Evolutionary conservation across 2,113 vertebrate species (phyloP), one percentile per base, ranked within the genome.

Genomic region (Tetrao urogallus): DNA sequence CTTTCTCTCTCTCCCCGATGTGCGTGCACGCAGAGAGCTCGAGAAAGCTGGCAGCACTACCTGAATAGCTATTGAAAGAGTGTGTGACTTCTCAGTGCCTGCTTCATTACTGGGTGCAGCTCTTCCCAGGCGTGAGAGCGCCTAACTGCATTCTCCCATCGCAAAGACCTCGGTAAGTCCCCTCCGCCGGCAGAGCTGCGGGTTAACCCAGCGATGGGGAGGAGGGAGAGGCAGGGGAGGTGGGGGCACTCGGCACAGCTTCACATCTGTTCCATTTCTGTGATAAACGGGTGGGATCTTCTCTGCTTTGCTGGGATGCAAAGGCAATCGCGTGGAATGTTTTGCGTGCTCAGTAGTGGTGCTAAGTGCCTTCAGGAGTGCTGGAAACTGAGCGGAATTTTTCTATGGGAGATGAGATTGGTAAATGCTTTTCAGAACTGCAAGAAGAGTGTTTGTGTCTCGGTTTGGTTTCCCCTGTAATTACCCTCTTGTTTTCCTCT

Each of bases 1-100:
- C 16, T 50, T 40, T 11, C 54, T n/a, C 6, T 1, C 69, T 8
- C 38, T 22, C 22, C 36, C 5, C 45, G 4, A 14, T 56, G 52
- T 69, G 36, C 75, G 58, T 85, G 48, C 38, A 17, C 43, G 66
- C 74, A 76, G 78, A 87, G 73, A 92, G 75, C 72, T 71, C 8
- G 74, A 77, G 94, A 82, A 81, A 90, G 64, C 73, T 80, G n/a
- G 67, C 57, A 82, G 63, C 70, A 22, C 83, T 82, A 96, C 93
- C 81, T 92, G 75, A 92, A 78, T 27, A 93, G 84, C 90, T 95
- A 15, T 67, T 54, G 91, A 93, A 85, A 92, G 61, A 85, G 70
- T 83, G 70, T 83, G 77, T 86, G 88, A 91, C 74, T 81, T 89
- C 85, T 88, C 79, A 78, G 57, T 8, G 90, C 66, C 86, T 76